These are phyloP conservation scores for Drosophila multiciliata DNA, from an alignment of 2,888 invertebrate species.

Conservation along the genomic window DNA sequence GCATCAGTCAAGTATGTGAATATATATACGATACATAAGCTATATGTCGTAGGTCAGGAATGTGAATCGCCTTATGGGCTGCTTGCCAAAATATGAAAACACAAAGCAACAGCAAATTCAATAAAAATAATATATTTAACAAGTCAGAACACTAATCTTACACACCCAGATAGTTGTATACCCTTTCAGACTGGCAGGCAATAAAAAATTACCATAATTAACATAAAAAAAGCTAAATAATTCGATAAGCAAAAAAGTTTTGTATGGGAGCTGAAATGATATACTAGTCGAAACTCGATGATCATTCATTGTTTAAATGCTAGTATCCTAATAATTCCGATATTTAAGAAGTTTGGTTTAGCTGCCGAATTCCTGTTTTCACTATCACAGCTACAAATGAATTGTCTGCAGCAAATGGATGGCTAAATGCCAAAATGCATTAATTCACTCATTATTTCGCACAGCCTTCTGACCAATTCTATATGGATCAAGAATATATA, in stretches of 20 bases:
- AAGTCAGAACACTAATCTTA: not conserved
- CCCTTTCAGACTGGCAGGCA: not conserved
- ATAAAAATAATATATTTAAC: not conserved
- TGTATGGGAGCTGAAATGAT: too few species aligned
- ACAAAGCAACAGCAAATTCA: not conserved
- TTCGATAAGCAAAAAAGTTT: not conserved
- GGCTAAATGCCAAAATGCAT: not conserved
- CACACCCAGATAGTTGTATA: not conserved
- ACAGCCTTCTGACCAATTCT: not conserved
- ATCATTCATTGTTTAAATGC: not conserved
- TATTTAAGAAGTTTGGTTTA: not conserved
- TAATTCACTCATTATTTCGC: not conserved
- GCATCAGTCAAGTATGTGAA: not conserved
- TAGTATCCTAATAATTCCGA: not conserved
- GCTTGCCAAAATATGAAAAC: constrained; percentile 34
- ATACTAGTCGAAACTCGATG: not conserved
- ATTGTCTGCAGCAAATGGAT: not conserved
- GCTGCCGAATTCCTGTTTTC: not conserved
- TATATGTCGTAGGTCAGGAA: constrained; percentile 62
- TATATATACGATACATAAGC: constrained; percentile 3
- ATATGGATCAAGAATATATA: not conserved
- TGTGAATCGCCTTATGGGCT: constrained; percentile 25
- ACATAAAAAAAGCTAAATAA: too few species aligned
- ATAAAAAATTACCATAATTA: not conserved
- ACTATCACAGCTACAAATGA: not conserved